Base-by-base conservation (phyloP, 2,113 vertebrate genomes). In the Micromys minutus region DNA sequence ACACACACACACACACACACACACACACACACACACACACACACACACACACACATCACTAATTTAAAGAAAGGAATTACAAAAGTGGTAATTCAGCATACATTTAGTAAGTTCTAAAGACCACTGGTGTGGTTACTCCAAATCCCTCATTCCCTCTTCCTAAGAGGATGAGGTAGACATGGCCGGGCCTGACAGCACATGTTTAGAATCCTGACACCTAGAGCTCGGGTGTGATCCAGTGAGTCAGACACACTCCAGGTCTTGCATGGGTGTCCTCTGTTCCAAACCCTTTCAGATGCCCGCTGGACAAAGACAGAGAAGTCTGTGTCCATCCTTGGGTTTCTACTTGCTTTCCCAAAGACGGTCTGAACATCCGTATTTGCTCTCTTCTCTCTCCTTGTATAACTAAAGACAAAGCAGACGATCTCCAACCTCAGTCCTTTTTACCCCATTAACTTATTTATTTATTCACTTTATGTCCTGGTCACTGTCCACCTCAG, bases 171-270 rank as follows among this genome's bases (percentile, higher is more conserved):
- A 69, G 24, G 12, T 4, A 7, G 19, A 24, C 7, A 31, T 1
- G n/a, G 19, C 3, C 22, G 5, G 36, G 5, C 0, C 67, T 0
- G 31, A 50, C 16, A 7, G 6, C 15, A 16, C 0, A 47, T 2
- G 17, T 2, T 21, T 36, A 45, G 39, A 39, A 57, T 9, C 19
- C 0, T 0, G 21, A 83, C 52, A 92, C 6, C 1, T 0, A 15
- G 72, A 19, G 45, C 2, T 22, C 4, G 5, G 8, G 12, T 0
- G 7, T 31, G 11, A 2, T 6, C 3, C 69, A 3, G 9, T 2
- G 3, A 10, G 3, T 26, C 36, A 55, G 22, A 34, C 0, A 24
- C 1, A 72, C 16, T 77, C 4, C 2, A 31, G 29, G 39, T 8
- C 16, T 2, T 15, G 10, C 13, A 24, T n/a, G 1, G 3, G 47